Evolutionary conservation across 2,888 invertebrate genomes (phyloP), one percentile per base, ranked within the genome.

Genomic region (Mimas tiliae): DNA sequence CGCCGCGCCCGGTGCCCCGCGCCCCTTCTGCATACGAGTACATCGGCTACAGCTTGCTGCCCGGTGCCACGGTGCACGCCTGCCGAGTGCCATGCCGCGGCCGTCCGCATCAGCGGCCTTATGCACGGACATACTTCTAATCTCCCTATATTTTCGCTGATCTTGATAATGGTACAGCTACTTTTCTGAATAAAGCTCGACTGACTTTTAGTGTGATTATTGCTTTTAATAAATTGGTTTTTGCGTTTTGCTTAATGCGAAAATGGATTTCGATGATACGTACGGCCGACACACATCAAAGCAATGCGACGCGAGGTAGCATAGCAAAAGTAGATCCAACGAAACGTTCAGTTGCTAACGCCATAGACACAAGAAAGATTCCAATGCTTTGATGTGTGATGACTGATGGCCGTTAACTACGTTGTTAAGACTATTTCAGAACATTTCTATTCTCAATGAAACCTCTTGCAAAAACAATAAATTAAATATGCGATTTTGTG

Each of bases 1-100:
- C 79, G 78, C 77, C 81, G 76, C 73, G 76, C 68, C n/a, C 74
- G 69, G 77, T 75, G 73, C 79, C 80, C 77, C 79, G 76, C 72
- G 76, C 78, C 70, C 77, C 70, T 45, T 3, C 45, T 14, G 45
- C 45, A 45, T 14, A 14, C 45, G 45, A 45, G 45, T 45, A 45
- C 45, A 45, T 14, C 14, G 45, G 12, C 71, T 81, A 72, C 72
- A 68, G 77, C 80, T 78, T 79, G 80, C 82, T 79, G 84, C 84
- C 81, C 87, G 85, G 84, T 77, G 78, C 4, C 79, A 38, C 45
- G 4, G 11, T 11, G 9, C 7, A 14, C 45, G 14, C 14, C 45
- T 45, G 14, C 45, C 45, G 45, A 45, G 45, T 45, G 45, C 14
- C 12, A 14, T 27, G 4, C 14, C 12, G 45, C 45, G 3, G n/a